These are phyloP conservation scores for Betta splendens DNA, from an alignment of 2,797 vertebrate species.

Conservation along the genomic window DNA sequence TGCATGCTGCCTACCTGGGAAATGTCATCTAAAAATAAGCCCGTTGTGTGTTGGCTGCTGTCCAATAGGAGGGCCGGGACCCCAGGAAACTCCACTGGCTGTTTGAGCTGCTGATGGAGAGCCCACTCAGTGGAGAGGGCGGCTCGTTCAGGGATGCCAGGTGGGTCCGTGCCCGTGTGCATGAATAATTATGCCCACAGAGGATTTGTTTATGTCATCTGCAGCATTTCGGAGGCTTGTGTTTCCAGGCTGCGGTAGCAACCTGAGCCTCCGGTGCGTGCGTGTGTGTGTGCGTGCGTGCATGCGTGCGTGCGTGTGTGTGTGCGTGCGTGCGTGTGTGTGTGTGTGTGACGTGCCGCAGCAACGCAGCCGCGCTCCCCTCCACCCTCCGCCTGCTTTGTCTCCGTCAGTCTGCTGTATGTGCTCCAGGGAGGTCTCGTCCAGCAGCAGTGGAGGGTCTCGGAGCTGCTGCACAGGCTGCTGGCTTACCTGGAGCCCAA, in stretches of 20 bases:
- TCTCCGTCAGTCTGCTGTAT: constrained; percentile 84
- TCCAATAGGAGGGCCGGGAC: constrained; percentile 92
- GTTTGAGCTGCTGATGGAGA: constrained; percentile 94
- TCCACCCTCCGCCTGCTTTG: constrained; percentile 5
- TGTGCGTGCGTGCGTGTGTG: too few relatives aligned
- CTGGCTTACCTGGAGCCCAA: constrained; percentile 94
- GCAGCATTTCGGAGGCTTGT: constrained; percentile 51
- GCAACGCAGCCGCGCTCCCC: constrained; percentile 34
- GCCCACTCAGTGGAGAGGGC: constrained; percentile 93
- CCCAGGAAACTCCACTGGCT: constrained; percentile 96
- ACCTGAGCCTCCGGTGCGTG: too few relatives aligned
- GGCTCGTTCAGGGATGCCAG: constrained; percentile 91
- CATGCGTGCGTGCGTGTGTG: too few relatives aligned
- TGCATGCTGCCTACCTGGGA: neutral
- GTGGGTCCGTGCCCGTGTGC: constrained; percentile 41
- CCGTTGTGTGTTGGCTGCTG: constrained; percentile 25
- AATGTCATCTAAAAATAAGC: constrained; percentile 23
- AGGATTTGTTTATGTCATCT: constrained; percentile 28
- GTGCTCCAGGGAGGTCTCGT: constrained; percentile 96
- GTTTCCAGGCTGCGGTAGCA: constrained; percentile 60
- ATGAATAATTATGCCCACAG: neutral
- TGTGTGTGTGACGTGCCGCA: constrained; percentile 50
- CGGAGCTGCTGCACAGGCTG: constrained; percentile 92
- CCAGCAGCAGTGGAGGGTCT: constrained; percentile 96
- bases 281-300: too few relatives aligned